These are phyloP conservation scores for Scytalopus superciliaris DNA, from an alignment of 2,113 vertebrate genomes.

Conservation along the genomic window DNA sequence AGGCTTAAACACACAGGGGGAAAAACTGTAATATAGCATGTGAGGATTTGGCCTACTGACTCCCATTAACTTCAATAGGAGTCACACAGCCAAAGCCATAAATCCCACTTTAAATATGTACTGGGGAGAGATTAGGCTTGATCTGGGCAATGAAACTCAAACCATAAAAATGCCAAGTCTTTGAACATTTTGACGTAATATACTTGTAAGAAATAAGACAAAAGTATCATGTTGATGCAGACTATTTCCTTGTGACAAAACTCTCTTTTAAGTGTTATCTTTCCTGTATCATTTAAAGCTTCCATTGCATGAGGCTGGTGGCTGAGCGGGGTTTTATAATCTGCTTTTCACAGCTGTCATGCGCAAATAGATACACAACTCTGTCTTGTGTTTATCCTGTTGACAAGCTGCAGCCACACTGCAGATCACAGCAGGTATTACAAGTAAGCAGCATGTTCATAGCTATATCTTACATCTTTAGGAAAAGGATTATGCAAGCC, in stretches of 20 bases:
- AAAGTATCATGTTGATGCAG: not conserved
- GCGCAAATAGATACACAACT: not conserved
- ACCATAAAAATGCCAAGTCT: not conserved
- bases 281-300: not conserved
- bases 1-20: not conserved
- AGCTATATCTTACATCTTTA: not conserved
- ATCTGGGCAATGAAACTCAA: not conserved
- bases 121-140: not conserved
- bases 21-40: not conserved
- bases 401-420: not conserved
- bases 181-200: not conserved
- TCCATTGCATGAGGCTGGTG: not conserved
- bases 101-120: conserved; percentile 15
- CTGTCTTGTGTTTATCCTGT: not conserved
- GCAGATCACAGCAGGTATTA: conserved; percentile 32
- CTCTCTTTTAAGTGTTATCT: not conserved
- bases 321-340: not conserved
- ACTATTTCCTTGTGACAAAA: not conserved
- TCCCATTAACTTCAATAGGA: not conserved
- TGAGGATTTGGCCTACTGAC: not conserved
- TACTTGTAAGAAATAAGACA: not conserved
- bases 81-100: not conserved
- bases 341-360: conserved; percentile 21
- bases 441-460: not conserved
- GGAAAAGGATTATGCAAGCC: conserved; percentile 11